Evolutionary conservation across 1,140 invertebrate genomes (phyloP).

Genomic region (Harlomillsia oculata): DNA sequence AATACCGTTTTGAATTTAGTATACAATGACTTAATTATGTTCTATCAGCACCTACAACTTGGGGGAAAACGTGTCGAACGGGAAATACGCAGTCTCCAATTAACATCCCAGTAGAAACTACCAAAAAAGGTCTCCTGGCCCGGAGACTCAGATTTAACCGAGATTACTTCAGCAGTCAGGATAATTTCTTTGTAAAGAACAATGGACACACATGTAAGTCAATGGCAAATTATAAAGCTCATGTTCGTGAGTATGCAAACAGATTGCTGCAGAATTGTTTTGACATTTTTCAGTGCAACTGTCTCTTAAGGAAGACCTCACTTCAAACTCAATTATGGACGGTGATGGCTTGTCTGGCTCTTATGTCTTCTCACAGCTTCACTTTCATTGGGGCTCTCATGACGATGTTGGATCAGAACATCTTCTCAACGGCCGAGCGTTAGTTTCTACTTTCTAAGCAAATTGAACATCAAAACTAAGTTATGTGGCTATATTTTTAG

Average conservation of each 20-base stretch:
- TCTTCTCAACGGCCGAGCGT: conserved; percentile 43
- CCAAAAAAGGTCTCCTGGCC: neutral
- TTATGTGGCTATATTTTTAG: no score
- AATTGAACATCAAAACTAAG: no score
- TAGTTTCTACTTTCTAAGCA: conserved; percentile 34
- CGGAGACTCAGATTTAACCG: conserved; percentile 32
- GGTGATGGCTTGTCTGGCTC: conserved; percentile 41
- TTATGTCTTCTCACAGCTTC: conserved; percentile 44
- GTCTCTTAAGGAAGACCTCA: conserved; percentile 26
- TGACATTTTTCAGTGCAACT: conserved; percentile 29
- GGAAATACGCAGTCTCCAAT: conserved; percentile 38
- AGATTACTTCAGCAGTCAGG: conserved; percentile 34
- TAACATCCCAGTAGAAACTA: conserved; percentile 21
- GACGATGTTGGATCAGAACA: conserved; percentile 48
- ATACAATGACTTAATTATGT: no score
- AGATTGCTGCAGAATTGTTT: neutral
- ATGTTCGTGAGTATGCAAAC: neutral
- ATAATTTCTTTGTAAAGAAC: conserved; percentile 36
- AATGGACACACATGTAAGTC: conserved; percentile 41
- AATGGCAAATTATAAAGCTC: neutral
- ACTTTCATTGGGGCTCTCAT: conserved; percentile 49
- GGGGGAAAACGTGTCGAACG: conserved; percentile 18
- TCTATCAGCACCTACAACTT: conserved; percentile 10
- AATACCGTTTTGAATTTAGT: no score
- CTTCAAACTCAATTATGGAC: conserved; percentile 23